These are phyloP conservation scores for Mola mola DNA, from an alignment of 2,113 vertebrate species.

Conservation along the genomic window DNA sequence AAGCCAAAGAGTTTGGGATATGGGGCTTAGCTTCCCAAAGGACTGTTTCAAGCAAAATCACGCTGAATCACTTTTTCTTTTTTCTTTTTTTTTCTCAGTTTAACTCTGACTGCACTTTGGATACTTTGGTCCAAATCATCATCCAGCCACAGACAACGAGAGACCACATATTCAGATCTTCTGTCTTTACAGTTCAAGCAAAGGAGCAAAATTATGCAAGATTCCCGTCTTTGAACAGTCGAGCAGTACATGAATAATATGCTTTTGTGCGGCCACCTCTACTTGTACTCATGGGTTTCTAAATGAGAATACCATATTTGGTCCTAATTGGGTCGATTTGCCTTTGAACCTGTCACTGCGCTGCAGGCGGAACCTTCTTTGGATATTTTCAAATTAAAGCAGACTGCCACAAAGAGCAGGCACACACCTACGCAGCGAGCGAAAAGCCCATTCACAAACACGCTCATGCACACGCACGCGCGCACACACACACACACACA, in stretches of 20 bases:
- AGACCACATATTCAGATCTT: background rate
- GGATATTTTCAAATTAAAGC: conserved; percentile 61
- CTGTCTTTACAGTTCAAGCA: conserved; percentile 1
- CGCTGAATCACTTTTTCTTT: too few relatives aligned
- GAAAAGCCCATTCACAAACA: conserved; percentile 24
- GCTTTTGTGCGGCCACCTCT: conserved; percentile 24
- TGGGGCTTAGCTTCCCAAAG: too few relatives aligned
- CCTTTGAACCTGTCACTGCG: conserved; percentile 62
- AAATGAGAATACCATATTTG: conserved; percentile 44
- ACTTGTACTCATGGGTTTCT: conserved; percentile 29
- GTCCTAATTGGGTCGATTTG: conserved; percentile 67
- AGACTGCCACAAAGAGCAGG: conserved; percentile 59
- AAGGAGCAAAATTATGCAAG: conserved; percentile 24
- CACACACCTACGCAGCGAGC: conserved; percentile 48
- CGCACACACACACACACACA: background rate
- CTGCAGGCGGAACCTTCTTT: conserved; percentile 61
- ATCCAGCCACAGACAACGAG: background rate
- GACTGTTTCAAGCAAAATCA: too few relatives aligned
- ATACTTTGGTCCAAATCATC: background rate
- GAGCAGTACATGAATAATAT: conserved; percentile 11
- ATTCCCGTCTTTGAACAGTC: background rate
- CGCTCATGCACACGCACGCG: too few relatives aligned
- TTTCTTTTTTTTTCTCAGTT: background rate
- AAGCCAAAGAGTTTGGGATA: too few relatives aligned
- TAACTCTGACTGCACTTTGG: background rate